phyloP scores from a whole-genome alignment of 2,888 invertebrate genomes.

The Cactoblastis cactorum region DNA sequence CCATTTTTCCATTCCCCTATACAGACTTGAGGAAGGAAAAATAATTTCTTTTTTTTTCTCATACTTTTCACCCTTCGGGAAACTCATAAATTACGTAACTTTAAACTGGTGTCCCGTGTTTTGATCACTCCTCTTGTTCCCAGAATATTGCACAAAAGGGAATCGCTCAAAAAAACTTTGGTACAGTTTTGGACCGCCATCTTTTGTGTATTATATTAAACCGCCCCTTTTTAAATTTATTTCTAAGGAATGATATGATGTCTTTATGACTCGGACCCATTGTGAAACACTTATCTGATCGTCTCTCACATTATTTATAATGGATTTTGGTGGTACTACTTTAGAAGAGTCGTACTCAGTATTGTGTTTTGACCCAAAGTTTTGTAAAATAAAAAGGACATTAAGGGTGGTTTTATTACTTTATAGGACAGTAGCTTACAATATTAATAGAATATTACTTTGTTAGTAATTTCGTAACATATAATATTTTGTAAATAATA shows the following conservation, averaged over 20 bases:
- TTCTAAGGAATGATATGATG: constrained; percentile 75
- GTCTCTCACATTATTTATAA: constrained; percentile 61
- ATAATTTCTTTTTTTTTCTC: constrained; percentile 10
- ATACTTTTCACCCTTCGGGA: constrained; percentile 20
- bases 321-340: constrained; percentile 42
- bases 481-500: too few relatives aligned
- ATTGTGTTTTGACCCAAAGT: constrained; percentile 24
- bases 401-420: constrained; percentile 13
- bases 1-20: constrained; percentile 5
- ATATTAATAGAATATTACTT: background rate
- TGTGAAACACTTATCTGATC: constrained; percentile 76
- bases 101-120: constrained; percentile 47
- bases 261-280: constrained; percentile 70
- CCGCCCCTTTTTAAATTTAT: constrained; percentile 74
- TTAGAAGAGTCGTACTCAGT: constrained; percentile 24
- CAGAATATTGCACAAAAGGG: constrained; percentile 58
- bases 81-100: constrained; percentile 47
- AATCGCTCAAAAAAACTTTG: constrained; percentile 55
- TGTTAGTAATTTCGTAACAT: too few relatives aligned
- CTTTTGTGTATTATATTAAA: constrained; percentile 67
- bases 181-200: constrained; percentile 55
- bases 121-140: constrained; percentile 75
- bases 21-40: constrained; percentile 12
- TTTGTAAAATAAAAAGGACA: background rate
- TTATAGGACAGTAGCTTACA: background rate